phyloP scores from a whole-genome alignment of 2,888 invertebrate genomes.

The Tetramorium bicarinatum region DNA sequence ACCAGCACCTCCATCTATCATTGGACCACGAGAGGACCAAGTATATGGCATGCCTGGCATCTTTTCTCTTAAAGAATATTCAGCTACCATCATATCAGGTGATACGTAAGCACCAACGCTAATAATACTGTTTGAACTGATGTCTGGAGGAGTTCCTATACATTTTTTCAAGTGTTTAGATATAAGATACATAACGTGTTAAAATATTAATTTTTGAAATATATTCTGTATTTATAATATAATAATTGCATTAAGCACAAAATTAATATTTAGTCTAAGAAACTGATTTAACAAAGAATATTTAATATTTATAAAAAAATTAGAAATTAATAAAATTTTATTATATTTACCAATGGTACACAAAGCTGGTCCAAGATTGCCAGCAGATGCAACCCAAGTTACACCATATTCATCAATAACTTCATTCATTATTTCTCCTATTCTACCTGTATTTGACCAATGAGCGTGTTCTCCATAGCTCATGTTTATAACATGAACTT shows the following conservation, averaged over 20 bases:
- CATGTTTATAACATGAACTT: conserved; percentile 97
- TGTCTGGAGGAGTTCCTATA: conserved; percentile 91
- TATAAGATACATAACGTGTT: background rate
- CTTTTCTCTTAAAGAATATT: conserved; percentile 96
- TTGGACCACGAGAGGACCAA: conserved; percentile 96
- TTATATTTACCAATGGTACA: conserved; percentile 92
- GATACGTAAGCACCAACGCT: conserved; percentile 99
- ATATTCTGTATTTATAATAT: background rate
- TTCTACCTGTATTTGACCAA: conserved; percentile 95
- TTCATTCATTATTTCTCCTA: conserved; percentile 94
- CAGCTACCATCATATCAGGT: conserved; percentile 98
- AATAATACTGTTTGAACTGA: conserved; percentile 93
- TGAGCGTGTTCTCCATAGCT: conserved; percentile 98
- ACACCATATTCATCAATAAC: conserved; percentile 97
- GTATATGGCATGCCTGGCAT: conserved; percentile 95
- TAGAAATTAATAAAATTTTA: background rate
- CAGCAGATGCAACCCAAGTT: conserved; percentile 97
- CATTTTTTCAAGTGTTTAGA: conserved; percentile 54
- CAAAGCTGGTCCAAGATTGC: conserved; percentile 96
- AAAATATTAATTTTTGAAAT: background rate
- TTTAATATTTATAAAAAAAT: background rate
- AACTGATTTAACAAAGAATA: background rate
- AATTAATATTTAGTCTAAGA: background rate
- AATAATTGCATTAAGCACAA: background rate
- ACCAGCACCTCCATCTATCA: conserved; percentile 95